Conservation (phyloP, 2,888 invertebrate genomes). For the Polydrusus pterygomalis region DNA sequence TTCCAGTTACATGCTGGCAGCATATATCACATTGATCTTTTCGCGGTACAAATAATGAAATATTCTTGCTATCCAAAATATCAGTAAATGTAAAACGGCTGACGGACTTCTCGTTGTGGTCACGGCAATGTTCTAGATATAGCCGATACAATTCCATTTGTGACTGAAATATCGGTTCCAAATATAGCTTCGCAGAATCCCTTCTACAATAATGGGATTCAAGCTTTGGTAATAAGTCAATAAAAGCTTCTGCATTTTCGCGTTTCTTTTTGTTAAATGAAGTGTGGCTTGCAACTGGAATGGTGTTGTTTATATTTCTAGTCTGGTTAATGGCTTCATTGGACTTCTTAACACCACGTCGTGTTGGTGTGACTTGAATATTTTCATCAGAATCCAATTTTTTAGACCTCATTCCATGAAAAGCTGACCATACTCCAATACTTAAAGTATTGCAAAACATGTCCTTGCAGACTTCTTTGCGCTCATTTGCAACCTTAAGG, state of each 20-base stretch:
- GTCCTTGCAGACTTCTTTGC: no score
- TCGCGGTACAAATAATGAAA: no score
- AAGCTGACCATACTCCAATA: no score
- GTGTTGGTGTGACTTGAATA: no score
- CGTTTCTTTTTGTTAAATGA: neutral
- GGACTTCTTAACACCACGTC: no score
- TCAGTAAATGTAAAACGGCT: neutral
- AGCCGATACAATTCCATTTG: neutral
- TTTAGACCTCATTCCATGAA: no score
- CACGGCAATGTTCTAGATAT: neutral
- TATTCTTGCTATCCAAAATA: neutral
- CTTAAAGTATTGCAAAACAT: no score
- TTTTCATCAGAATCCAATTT: no score
- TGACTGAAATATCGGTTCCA: neutral
- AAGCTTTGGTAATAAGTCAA: neutral
- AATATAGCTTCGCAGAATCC: neutral
- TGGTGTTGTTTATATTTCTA: no score
- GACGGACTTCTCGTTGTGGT: neutral
- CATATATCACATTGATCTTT: no score
- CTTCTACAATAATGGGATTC: constrained; percentile 1
- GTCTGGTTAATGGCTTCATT: neutral
- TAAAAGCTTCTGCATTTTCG: constrained; percentile 1
- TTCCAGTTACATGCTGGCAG: neutral
- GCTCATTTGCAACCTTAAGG: no score
- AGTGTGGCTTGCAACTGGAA: neutral